These are phyloP conservation scores for Pantherophis alleghaniensis DNA, from an alignment of 2,797 vertebrate genomes.

Conservation along the genomic window DNA sequence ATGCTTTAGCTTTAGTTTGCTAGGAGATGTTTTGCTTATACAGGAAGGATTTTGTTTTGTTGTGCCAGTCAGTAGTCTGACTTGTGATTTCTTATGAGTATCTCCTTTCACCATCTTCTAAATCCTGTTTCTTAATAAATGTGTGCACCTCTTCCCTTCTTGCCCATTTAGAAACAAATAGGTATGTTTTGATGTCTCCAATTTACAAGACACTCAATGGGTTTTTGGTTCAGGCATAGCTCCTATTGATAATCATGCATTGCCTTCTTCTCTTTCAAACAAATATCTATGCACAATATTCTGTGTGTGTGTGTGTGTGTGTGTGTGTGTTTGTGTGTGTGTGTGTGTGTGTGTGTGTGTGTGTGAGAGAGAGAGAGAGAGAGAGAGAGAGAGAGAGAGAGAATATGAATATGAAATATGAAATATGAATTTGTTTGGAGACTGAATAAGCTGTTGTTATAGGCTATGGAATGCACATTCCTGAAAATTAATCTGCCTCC, in stretches of 20 bases:
- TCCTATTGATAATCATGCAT: too few relatives aligned
- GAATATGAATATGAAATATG: background rate
- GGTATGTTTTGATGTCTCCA: background rate
- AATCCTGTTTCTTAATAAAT: background rate
- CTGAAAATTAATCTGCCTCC: constrained; percentile 13
- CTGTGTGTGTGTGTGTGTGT: too few relatives aligned
- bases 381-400: too few relatives aligned
- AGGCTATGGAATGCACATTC: background rate
- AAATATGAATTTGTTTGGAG: background rate
- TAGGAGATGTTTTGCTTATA: background rate
- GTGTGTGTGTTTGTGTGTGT: too few relatives aligned
- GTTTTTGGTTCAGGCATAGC: background rate
- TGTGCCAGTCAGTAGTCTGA: background rate
- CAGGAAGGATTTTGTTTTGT: background rate
- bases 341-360: too few relatives aligned
- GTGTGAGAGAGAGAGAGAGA: too few relatives aligned
- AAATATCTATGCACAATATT: too few relatives aligned
- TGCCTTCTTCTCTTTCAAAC: too few relatives aligned
- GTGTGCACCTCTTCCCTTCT: background rate
- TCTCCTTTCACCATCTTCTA: background rate
- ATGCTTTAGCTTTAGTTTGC: background rate
- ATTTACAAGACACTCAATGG: background rate
- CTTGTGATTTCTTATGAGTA: background rate
- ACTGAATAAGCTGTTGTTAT: background rate
- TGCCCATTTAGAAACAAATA: background rate